Conservation (phyloP, 2,888 invertebrate species). For the Lacanobia oleracea region DNA sequence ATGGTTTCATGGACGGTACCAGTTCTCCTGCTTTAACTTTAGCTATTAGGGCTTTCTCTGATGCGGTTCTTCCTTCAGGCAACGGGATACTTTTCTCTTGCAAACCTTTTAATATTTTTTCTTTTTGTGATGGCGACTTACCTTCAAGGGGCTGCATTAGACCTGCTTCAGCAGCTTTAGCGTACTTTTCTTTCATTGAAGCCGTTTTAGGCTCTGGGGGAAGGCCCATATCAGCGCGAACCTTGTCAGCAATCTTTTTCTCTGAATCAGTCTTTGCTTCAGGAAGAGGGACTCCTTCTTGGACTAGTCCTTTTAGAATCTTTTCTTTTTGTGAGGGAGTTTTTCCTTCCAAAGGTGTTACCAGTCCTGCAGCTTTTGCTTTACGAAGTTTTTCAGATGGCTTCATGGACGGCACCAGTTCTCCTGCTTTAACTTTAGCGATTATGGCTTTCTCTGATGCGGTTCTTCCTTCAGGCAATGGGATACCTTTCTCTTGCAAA, state of each 20-base stretch:
- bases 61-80: not conserved
- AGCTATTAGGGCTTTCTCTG: constrained; percentile 1
- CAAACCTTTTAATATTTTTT: not conserved
- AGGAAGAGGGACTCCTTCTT: not conserved
- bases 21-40: not conserved
- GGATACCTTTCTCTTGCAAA: constrained; percentile 6
- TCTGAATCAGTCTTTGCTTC: constrained; percentile 1
- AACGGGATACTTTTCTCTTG: not conserved
- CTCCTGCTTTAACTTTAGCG: not conserved
- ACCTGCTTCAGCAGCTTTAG: not conserved
- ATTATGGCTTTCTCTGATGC: not conserved
- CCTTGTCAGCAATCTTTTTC: not conserved
- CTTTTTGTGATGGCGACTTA: not conserved
- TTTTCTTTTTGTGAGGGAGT: constrained; percentile 7
- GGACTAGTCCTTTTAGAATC: not conserved
- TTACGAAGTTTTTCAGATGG: not conserved
- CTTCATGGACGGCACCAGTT: fast-evolving
- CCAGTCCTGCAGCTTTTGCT: not conserved
- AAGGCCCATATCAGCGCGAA: not conserved
- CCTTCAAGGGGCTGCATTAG: constrained; percentile 1
- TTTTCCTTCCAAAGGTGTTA: constrained; percentile 9
- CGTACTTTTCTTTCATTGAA: constrained; percentile 2
- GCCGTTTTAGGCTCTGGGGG: constrained; percentile 7
- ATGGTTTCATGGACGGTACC: fast-evolving
- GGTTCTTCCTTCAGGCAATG: constrained; percentile 12